These are phyloP conservation scores for Papilio polyxenes DNA, from an alignment of 1,140 invertebrate species.

Conservation along the genomic window DNA sequence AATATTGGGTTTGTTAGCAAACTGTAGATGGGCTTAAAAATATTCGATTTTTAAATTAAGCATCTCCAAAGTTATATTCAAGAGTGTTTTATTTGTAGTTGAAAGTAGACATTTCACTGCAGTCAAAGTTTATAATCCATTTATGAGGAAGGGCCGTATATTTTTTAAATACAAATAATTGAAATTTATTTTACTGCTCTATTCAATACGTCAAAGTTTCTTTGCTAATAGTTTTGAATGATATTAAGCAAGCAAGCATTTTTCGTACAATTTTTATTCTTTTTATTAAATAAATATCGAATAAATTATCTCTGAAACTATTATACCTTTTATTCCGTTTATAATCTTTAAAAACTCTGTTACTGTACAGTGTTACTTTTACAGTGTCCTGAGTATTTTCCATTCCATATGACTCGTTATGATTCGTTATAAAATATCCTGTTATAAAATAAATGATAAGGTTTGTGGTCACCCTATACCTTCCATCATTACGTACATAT, in stretches of 20 bases:
- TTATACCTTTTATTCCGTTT: too few relatives aligned
- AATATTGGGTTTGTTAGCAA: too few relatives aligned
- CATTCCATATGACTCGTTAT: too few relatives aligned
- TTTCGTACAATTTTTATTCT: background rate
- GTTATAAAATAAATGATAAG: background rate
- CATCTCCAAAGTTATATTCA: background rate
- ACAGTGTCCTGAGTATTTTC: too few relatives aligned
- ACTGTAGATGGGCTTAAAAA: too few relatives aligned
- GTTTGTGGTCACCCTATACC: background rate
- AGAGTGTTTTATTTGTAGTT: background rate
- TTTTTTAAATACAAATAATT: background rate
- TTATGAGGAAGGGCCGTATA: background rate
- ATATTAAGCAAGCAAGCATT: background rate
- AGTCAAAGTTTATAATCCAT: background rate
- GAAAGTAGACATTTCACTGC: background rate
- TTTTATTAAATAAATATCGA: background rate
- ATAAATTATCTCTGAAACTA: too few relatives aligned
- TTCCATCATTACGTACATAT: background rate
- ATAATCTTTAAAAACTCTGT: too few relatives aligned
- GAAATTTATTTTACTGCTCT: background rate
- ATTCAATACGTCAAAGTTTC: background rate
- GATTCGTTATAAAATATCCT: background rate
- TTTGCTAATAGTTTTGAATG: conserved; percentile 1
- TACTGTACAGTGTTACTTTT: too few relatives aligned
- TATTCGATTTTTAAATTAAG: too few relatives aligned